Evolutionary conservation across 2,113 vertebrate species (phyloP).

Genomic region (Octodon degus): DNA sequence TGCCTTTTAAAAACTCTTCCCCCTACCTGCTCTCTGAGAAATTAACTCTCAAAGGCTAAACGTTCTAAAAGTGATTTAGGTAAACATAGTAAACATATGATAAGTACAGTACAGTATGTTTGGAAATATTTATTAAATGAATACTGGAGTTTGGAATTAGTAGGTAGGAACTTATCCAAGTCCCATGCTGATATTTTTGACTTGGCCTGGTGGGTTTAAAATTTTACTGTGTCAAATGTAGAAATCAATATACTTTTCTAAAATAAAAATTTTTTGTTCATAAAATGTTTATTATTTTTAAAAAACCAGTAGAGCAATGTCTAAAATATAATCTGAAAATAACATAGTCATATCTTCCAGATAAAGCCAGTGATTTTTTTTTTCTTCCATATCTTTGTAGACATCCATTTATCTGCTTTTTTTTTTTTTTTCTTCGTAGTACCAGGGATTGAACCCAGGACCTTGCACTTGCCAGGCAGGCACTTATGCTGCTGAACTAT

Average conservation of each 20-base stretch:
- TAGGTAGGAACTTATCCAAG: not conserved
- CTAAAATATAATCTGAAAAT: constrained; percentile 19
- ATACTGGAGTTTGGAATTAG: constrained; percentile 23
- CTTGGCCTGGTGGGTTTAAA: not conserved
- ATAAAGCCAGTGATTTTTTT: constrained; percentile 37
- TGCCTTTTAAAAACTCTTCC: constrained; percentile 11
- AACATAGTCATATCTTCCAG: not conserved
- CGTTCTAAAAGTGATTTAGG: constrained; percentile 16
- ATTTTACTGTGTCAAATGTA: constrained; percentile 51
- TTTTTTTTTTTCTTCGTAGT: no score
- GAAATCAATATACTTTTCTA: constrained; percentile 29
- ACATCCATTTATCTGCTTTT: no score
- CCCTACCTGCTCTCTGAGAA: not conserved
- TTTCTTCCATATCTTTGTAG: not conserved
- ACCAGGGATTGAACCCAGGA: no score
- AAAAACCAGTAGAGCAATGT: not conserved
- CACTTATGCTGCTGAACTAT: no score
- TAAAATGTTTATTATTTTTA: constrained; percentile 48
- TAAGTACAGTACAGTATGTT: not conserved
- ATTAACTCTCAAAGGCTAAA: not conserved
- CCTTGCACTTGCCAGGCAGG: no score
- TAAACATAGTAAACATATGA: not conserved
- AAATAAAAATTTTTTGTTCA: constrained; percentile 50
- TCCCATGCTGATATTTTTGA: constrained; percentile 14
- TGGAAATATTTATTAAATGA: constrained; percentile 19